Evolutionary conservation across 1,140 invertebrate genomes (phyloP).

Genomic region (Psix sp.): DNA sequence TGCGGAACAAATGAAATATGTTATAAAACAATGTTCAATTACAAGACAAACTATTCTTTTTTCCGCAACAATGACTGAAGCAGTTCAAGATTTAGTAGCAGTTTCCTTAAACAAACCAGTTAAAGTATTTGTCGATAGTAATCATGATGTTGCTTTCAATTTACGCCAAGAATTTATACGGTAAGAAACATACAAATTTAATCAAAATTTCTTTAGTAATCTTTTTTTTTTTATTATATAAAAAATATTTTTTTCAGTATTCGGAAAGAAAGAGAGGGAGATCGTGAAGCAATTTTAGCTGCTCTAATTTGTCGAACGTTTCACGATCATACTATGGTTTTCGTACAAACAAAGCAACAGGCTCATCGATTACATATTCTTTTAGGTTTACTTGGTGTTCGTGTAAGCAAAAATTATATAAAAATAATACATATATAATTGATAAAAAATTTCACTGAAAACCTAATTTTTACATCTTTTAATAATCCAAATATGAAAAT

Average conservation of each 20-base stretch:
- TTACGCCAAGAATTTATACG: constrained; percentile 97
- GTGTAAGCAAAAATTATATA: constrained; percentile 71
- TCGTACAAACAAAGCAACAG: constrained; percentile 96
- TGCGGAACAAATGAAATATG: constrained; percentile 98
- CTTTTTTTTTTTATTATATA: constrained; percentile 12
- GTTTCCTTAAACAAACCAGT: constrained; percentile 95
- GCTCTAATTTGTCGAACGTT: constrained; percentile 96
- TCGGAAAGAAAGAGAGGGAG: constrained; percentile 87
- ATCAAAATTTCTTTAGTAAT: background rate
- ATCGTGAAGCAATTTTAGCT: constrained; percentile 93
- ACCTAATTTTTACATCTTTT: too few species aligned
- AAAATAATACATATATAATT: background rate
- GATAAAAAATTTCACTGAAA: too few species aligned
- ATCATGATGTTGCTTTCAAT: constrained; percentile 96
- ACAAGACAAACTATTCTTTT: constrained; percentile 98
- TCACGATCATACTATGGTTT: constrained; percentile 93
- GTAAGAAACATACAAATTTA: constrained; percentile 65
- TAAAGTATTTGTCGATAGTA: constrained; percentile 96
- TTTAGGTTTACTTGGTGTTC: constrained; percentile 90
- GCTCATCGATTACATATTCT: constrained; percentile 95
- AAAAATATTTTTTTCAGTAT: constrained; percentile 78
- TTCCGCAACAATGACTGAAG: constrained; percentile 99
- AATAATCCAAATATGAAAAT: too few species aligned
- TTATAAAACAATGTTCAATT: constrained; percentile 91
- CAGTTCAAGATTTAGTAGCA: constrained; percentile 94